Evolutionary conservation across 92 coral and sea anemone genomes (phyloP).

Genomic region (Anthopleura xanthogrammica): DNA sequence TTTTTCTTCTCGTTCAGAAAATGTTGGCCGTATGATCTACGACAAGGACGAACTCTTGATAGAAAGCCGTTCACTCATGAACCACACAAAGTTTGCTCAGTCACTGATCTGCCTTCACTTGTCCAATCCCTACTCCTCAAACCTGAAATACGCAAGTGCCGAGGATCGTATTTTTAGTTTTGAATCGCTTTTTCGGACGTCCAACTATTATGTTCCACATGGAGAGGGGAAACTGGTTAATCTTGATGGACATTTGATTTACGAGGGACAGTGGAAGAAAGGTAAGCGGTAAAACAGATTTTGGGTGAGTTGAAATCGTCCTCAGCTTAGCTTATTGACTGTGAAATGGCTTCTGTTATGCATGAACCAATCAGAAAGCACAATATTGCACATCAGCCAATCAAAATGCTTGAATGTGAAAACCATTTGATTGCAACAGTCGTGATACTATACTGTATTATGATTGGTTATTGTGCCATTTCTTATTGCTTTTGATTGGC

Average conservation of each 20-base stretch:
- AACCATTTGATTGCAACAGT: too few species aligned
- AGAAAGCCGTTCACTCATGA: constrained; percentile 32
- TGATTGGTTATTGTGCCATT: too few species aligned
- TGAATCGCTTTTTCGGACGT: neutral
- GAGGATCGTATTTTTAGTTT: constrained; percentile 14
- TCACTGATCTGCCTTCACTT: constrained; percentile 13
- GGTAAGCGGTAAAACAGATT: constrained; percentile 36
- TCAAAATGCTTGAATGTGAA: too few species aligned
- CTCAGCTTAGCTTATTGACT: too few species aligned
- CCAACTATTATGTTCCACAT: constrained; percentile 31
- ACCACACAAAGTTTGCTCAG: constrained; percentile 6
- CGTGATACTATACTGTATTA: too few species aligned
- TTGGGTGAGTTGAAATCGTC: neutral
- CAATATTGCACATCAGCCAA: too few species aligned
- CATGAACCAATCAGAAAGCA: too few species aligned
- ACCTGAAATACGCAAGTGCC: constrained; percentile 5
- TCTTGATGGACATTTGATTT: constrained; percentile 38
- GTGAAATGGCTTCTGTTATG: too few species aligned
- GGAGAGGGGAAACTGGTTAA: constrained; percentile 52
- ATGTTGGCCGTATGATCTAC: neutral
- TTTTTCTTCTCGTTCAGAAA: neutral
- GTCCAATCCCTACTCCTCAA: constrained; percentile 6
- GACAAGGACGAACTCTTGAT: constrained; percentile 29
- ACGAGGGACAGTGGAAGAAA: constrained; percentile 60
- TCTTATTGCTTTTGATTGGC: too few species aligned